Base-by-base conservation (phyloP, 2,113 vertebrate species). In the Colistium nudipinnis region DNA sequence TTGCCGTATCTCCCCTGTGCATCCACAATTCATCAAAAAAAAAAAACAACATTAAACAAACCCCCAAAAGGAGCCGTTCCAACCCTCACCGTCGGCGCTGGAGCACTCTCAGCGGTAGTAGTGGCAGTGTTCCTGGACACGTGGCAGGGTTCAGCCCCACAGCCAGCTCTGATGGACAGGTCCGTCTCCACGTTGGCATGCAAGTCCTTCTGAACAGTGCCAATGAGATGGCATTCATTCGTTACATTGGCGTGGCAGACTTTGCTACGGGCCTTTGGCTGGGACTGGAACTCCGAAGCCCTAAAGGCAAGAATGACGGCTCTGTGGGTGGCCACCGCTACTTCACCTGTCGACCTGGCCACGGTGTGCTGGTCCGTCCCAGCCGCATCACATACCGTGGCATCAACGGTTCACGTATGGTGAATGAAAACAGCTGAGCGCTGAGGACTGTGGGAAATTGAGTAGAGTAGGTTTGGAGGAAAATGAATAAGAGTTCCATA, bases 191-290 rank as follows among this genome's bases (percentile, higher is more conserved):
- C 0, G 91, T 95, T 63, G 96, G 97, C 48, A 95, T 94, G 49
- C 97, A 98, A 92, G 96, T 99, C 17, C 91, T 99, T 38, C 93
- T 99, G 76, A 95, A 73, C 55, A 97, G 98, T 65, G 96, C 95
- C 63, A 98, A 94, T 0, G 98, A 98, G 82, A 97, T 98, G 95
- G 95, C 94, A 0, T 92, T 88, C 2, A 94, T 99, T 70, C 94
- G 96, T 65, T 99, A 97, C 80, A 76, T 99, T 59, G 98, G 98
- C 22, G 89, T 93, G 3, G 90, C 96, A 0, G 94, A 95, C 86
- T 99, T 99, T 59, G 96, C 96, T 0, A 85, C 94, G 0, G 97
- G 97, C 0, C 62, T 96, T 0, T 99, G 97, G 98, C 92, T 99
- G 0, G 98, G 98, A 5, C 92, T 99, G 7, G 98, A 99, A 81